Conservation (phyloP, 2,888 invertebrate genomes). For the Punctoribates punctum region DNA sequence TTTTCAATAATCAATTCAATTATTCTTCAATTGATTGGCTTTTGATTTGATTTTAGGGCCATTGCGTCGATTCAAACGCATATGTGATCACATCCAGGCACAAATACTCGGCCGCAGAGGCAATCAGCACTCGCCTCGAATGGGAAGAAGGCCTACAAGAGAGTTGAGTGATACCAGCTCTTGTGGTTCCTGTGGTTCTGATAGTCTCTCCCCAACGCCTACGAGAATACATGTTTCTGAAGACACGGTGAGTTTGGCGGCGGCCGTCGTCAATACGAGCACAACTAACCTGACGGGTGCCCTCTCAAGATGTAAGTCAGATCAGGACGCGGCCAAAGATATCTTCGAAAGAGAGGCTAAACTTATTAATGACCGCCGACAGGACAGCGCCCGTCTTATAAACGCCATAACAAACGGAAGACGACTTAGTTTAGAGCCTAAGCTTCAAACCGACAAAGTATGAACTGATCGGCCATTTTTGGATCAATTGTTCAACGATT, state of each 20-base stretch:
- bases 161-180: conserved; percentile 68
- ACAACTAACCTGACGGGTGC: conserved; percentile 44
- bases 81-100: conserved; percentile 92
- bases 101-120: conserved; percentile 63
- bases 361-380: conserved; percentile 44
- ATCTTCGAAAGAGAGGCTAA: conserved; percentile 48
- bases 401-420: conserved; percentile 46
- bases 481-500: not conserved
- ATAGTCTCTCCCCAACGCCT: conserved; percentile 57
- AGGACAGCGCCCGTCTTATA: conserved; percentile 35
- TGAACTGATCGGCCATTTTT: conserved; percentile 26
- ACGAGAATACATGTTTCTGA: conserved; percentile 48
- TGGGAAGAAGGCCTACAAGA: conserved; percentile 60
- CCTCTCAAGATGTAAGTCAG: conserved; percentile 49
- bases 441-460: conserved; percentile 43
- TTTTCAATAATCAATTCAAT: not conserved
- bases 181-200: conserved; percentile 67
- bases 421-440: conserved; percentile 48
- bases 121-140: conserved; percentile 46
- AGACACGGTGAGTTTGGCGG: conserved; percentile 45
- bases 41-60: conserved; percentile 65
- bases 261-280: conserved; percentile 45
- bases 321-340: conserved; percentile 49
- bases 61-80: conserved; percentile 85
- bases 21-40: not conserved